Base-by-base conservation (phyloP, 1,140 invertebrate genomes). In the Alviniconcha marisindica region DNA sequence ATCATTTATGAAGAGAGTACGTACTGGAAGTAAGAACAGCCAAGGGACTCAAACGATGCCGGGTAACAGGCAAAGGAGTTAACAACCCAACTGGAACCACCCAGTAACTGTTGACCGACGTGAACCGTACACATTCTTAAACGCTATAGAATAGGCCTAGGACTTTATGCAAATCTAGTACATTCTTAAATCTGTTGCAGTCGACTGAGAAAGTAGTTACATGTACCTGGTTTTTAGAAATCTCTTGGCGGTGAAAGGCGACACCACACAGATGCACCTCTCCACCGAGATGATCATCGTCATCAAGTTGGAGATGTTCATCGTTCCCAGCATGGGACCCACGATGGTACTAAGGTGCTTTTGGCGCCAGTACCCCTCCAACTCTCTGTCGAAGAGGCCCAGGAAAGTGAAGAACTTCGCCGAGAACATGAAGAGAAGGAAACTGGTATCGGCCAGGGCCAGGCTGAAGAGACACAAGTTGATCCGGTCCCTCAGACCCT, bases 381-480 rank as follows among this genome's bases (percentile, higher is more conserved):
- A 36, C 3, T 40, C 56, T 33, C n/a, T 4, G 33, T 78, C 77
- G 21, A 63, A 56, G 28, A 78, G 33, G 18, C 77, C 54, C 51
- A 78, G 33, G n/a, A 78, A 60, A 40, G 51, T 78, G 51, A 63
- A 60, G 33, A 78, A 78, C 36, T 63, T 78, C 12, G 77, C 77
- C 33, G 77, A n/a, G 36, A 78, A 78, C 4, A 60, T 60, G 7
- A 40, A 4, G 15, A 78, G 51, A 28, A 78, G 36, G 24, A 78
- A 78, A 33, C 31, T 40, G 21, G 33, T 60, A 33, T 78, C 77
- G 0, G 77, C 77, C 36, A 63, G 31, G 5, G 77, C 77, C 28
- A 78, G 77, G 24, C 51, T 40, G 24, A 78, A 78, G 24, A 78
- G 77, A 63, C 77, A 78, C 48, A 78, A 36, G 54, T 78, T 78